Conservation (phyloP, 2,888 invertebrate genomes). For the Drepanosiphum platanoidis region DNA sequence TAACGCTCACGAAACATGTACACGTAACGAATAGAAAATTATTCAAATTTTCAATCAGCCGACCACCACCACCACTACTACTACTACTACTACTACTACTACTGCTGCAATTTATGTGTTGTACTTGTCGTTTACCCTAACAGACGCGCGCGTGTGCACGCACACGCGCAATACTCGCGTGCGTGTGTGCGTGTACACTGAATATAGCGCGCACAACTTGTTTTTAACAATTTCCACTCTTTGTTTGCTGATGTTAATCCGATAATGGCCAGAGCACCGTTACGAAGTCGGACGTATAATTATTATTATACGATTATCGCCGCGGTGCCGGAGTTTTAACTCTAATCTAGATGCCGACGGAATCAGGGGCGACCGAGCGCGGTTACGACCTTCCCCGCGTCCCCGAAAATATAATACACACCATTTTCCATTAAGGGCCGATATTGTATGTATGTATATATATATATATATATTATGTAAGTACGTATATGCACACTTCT, state of each 20-base stretch:
- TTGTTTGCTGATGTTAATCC: constrained; percentile 50
- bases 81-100: not conserved
- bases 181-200: not conserved
- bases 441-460: not conserved
- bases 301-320: constrained; percentile 53
- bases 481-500: not conserved
- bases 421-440: constrained; percentile 29
- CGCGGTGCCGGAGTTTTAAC: constrained; percentile 32
- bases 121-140: not conserved
- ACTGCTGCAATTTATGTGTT: not conserved
- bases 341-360: constrained; percentile 18
- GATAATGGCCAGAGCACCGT: constrained; percentile 47
- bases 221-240: constrained; percentile 44
- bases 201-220: constrained; percentile 28
- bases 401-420: not conserved
- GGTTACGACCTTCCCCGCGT: not conserved
- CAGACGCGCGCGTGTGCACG: not conserved
- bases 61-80: not conserved
- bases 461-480: not conserved
- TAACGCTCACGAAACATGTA: not conserved
- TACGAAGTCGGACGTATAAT: constrained; percentile 43
- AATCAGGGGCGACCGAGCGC: not conserved
- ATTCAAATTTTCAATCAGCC: constrained; percentile 51
- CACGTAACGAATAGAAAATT: constrained; percentile 4
- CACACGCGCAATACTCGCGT: not conserved